Conservation (phyloP, 2,888 invertebrate genomes). For the Rugalucina vietnamica region DNA sequence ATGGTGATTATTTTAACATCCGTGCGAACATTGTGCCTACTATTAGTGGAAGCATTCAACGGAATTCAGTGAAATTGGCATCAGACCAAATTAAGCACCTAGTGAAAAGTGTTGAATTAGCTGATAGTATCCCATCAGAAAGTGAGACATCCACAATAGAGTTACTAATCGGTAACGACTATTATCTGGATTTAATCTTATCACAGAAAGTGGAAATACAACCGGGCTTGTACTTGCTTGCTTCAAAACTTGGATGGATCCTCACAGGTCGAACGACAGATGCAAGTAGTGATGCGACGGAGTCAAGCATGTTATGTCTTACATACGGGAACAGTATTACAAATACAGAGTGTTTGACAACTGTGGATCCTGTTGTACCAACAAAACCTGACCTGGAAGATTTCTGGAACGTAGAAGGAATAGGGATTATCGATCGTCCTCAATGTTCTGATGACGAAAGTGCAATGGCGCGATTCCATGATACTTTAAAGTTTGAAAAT, state of each 20-base stretch:
- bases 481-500: constrained; percentile 30
- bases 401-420: constrained; percentile 44
- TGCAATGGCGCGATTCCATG: constrained; percentile 17
- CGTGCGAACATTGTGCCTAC: constrained; percentile 35
- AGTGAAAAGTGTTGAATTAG: constrained; percentile 12
- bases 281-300: neutral
- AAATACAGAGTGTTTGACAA: neutral
- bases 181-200: constrained; percentile 23
- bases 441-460: constrained; percentile 7
- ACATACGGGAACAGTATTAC: constrained; percentile 13
- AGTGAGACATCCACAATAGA: constrained; percentile 13
- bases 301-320: constrained; percentile 21
- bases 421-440: constrained; percentile 22
- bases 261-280: constrained; percentile 34
- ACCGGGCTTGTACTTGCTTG: constrained; percentile 28
- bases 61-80: constrained; percentile 7
- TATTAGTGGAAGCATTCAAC: constrained; percentile 31
- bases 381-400: constrained; percentile 26
- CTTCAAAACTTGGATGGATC: constrained; percentile 41
- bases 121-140: constrained; percentile 25
- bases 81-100: neutral
- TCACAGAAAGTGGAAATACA: constrained; percentile 30
- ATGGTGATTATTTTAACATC: constrained; percentile 17
- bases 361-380: constrained; percentile 4
- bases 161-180: constrained; percentile 30